phyloP scores from a whole-genome alignment of 2,113 vertebrate genomes.

The Muscicapa adusta region DNA sequence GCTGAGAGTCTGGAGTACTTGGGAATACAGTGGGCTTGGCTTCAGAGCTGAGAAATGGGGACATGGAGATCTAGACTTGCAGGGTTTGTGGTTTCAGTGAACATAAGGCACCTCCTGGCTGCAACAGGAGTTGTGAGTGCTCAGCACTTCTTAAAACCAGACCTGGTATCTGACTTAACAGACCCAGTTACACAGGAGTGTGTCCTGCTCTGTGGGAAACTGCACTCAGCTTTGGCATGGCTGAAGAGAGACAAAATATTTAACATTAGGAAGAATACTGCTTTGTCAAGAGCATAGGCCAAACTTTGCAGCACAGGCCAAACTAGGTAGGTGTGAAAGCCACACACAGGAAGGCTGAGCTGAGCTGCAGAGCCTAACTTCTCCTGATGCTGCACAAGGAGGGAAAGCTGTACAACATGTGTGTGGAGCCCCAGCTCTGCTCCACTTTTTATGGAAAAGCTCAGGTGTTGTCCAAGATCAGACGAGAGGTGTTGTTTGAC shows the following conservation, averaged over 20 bases:
- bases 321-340: background rate
- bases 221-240: background rate
- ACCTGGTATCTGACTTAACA: background rate
- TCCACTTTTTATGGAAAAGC: background rate
- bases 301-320: background rate
- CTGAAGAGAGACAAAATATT: background rate
- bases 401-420: background rate
- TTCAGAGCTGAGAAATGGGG: background rate
- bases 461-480: constrained; percentile 8
- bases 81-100: background rate
- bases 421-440: background rate
- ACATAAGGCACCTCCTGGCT: background rate
- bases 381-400: background rate
- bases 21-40: background rate
- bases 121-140: background rate
- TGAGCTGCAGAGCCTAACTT: background rate
- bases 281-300: background rate
- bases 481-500: background rate
- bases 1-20: background rate
- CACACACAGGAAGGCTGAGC: background rate
- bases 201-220: background rate
- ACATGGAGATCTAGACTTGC: background rate
- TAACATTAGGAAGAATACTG: background rate
- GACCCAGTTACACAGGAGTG: rapidly evolving
- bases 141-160: background rate